Base-by-base conservation (phyloP, 2,888 invertebrate genomes). In the Bembecia ichneumoniformis region DNA sequence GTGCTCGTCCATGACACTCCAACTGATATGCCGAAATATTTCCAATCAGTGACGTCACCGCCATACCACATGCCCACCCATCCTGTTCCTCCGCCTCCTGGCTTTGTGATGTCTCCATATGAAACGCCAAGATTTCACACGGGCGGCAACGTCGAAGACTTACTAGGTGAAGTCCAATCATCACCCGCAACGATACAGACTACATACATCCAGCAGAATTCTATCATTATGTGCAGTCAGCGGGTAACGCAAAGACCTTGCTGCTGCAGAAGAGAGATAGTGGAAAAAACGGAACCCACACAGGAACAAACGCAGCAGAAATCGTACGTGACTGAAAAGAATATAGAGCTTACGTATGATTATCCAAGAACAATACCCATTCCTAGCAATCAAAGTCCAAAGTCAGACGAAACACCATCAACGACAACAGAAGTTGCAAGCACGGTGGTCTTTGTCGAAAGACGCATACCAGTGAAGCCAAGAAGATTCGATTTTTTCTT, bases 101-200 rank as follows among this genome's bases (percentile, higher is more conserved):
- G 86, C 15, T 86, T 87, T 60, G 77, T 84, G 40, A 65, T 82
- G 17, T 77, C 78, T 17, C 80, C 84, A 1, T 82, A 77, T 60
- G 80, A 78, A 60, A 62, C 77, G 1, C 81, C 78, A 48, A 70
- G 81, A 43, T 88, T 88, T 68, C 82, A 82, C 60, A 90, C 88
- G 17, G 90, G 90, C 10, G 91, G 91, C 0, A 92, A 92, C 63
- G 78, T 93, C 43, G 92, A 93, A 58, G 91, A 92, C 54, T 74
- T 93, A 44, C 74, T 93, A 0, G 90, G 91, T 51, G 92, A 93
- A 54, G 91, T 92, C 4, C 91, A 92, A 65, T 88, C 89, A 1
- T 58, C 68, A 36, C 77, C 84, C 0, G 68, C 76, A 0, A 68
- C 76, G 0, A 77, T 84, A 57, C 84, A 84, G 52, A 82, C 86